These are phyloP conservation scores for Cataglyphis cursor DNA, from an alignment of 2,888 invertebrate species.

Conservation along the genomic window DNA sequence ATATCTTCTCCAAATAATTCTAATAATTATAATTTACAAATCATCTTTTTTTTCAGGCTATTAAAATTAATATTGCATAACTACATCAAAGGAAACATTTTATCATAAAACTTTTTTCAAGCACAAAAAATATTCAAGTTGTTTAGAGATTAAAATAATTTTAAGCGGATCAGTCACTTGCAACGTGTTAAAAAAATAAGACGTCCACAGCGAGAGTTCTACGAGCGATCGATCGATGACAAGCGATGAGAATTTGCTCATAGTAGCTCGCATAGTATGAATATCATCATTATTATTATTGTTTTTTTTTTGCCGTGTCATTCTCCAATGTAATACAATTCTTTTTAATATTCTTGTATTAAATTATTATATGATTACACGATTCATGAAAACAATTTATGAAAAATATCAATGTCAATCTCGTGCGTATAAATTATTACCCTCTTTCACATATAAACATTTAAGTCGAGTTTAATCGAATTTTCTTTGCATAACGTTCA, in stretches of 20 bases:
- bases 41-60: not conserved
- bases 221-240: conserved; percentile 40
- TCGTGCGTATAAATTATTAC: not conserved
- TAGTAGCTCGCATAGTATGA: conserved; percentile 54
- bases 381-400: conserved; percentile 49
- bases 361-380: conserved; percentile 64
- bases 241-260: conserved; percentile 11
- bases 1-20: not conserved
- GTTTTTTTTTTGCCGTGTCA: conserved; percentile 42
- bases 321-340: conserved; percentile 34
- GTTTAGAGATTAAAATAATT: not conserved
- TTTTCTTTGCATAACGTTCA: not conserved
- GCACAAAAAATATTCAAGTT: not conserved
- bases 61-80: conserved; percentile 7
- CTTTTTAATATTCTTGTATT: conserved; percentile 50
- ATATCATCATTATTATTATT: conserved; percentile 35
- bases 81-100: not conserved
- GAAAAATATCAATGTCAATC: conserved; percentile 24
- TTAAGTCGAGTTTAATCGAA: not conserved
- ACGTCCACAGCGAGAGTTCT: conserved; percentile 53
- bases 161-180: conserved; percentile 48
- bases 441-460: not conserved
- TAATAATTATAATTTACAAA: conserved; percentile 7
- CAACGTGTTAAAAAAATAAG: conserved; percentile 30
- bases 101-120: not conserved